Evolutionary conservation across 2,888 invertebrate species (phyloP).

Genomic region (Ceriagrion tenellum): DNA sequence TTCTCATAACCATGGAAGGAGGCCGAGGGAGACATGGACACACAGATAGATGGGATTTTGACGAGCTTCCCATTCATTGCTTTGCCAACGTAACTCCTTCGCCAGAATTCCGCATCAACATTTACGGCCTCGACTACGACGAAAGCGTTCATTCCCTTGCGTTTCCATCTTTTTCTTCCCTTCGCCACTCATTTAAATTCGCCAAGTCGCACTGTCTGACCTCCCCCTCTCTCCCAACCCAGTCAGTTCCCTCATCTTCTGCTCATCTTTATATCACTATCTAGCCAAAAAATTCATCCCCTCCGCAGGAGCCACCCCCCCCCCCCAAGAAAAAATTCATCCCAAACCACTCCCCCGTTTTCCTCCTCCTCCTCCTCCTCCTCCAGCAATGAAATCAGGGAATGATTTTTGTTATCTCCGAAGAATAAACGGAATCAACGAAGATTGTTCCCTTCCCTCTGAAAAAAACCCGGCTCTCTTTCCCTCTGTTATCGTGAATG

Average conservation of each 20-base stretch:
- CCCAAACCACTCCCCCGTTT: not conserved
- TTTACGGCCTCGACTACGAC: not conserved
- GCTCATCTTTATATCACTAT: slow-evolving; percentile 6
- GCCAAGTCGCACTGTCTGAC: not conserved
- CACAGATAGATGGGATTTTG: not conserved
- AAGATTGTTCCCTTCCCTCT: not conserved
- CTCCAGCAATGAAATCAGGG: slow-evolving; percentile 5
- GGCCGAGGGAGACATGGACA: not conserved
- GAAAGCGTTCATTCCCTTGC: not conserved
- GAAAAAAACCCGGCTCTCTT: not conserved
- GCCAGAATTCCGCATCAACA: not conserved
- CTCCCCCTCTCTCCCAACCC: not conserved
- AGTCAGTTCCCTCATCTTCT: not conserved
- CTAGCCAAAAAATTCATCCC: not conserved
- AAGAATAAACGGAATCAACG: slow-evolving; percentile 49
- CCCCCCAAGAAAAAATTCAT: not conserved
- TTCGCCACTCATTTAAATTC: not conserved
- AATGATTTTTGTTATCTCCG: slow-evolving; percentile 42
- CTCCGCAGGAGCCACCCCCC: not conserved
- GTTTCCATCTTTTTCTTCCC: not conserved
- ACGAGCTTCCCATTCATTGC: not conserved
- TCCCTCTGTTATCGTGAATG: not conserved
- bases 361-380: not conserved
- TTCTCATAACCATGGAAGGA: not conserved
- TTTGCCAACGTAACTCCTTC: not conserved